These are phyloP conservation scores for Zaprionus kolodkinae DNA, from an alignment of 1,140 invertebrate genomes.

Conservation along the genomic window DNA sequence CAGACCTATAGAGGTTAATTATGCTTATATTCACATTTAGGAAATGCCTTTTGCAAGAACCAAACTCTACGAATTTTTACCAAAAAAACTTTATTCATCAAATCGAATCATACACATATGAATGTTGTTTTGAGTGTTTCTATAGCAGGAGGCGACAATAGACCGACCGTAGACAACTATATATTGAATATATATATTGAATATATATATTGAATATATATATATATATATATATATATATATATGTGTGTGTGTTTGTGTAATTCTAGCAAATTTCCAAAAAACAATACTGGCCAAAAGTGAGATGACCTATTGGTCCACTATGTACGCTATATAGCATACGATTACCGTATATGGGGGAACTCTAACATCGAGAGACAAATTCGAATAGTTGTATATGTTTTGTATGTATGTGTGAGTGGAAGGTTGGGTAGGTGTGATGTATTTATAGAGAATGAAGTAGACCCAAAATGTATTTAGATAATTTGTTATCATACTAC, in stretches of 20 bases:
- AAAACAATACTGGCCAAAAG: conserved; percentile 40
- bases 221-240: neutral
- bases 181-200: neutral
- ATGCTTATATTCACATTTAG: neutral
- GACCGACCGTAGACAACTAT: conserved; percentile 29
- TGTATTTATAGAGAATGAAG: neutral
- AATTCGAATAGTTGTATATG: conserved; percentile 28
- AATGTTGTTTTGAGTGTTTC: conserved; percentile 18
- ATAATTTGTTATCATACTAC: neutral
- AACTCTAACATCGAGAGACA: conserved; percentile 35
- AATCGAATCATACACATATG: conserved; percentile 56
- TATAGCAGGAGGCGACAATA: conserved; percentile 45
- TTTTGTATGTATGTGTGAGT: conserved; percentile 29
- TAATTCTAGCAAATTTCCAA: conserved; percentile 43
- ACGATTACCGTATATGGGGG: conserved; percentile 2
- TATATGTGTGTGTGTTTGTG: neutral
- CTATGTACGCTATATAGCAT: conserved; percentile 22
- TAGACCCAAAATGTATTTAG: conserved; percentile 18
- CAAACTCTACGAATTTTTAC: conserved; percentile 25
- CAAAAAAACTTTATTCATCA: conserved; percentile 69
- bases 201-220: neutral
- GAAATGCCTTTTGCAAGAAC: conserved; percentile 8
- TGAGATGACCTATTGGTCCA: conserved; percentile 59
- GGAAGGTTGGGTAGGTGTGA: conserved; percentile 13
- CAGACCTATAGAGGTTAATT: neutral